Evolutionary conservation across 2,888 invertebrate genomes (phyloP), one percentile per base, ranked within the genome.

Genomic region (Ormyrus pomaceus): DNA sequence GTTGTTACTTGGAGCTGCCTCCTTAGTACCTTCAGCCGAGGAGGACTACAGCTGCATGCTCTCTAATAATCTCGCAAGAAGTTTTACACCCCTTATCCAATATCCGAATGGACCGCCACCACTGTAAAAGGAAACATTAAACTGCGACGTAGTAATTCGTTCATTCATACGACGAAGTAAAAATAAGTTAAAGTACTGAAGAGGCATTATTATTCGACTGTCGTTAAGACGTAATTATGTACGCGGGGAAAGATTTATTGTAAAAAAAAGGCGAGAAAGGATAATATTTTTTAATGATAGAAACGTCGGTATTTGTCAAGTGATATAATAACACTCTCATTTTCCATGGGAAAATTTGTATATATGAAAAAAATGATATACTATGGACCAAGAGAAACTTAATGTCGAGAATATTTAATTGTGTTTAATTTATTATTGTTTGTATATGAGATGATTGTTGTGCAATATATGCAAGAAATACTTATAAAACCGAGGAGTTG

Each of bases 61-160:
- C 89, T 94, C 95, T 85, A 97, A 96, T 91, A 95, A 95, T 85
- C 94, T 97, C 86, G 95, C 95, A 34, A 93, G 95, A 85, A 96
- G 95, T 86, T 93, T 98, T 77, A 96, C 97, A 85, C 98, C 98
- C 61, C 95, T 97, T 91, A 93, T 98, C 85, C 94, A 95, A 80
- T 98, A 98, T 92, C 96, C 96, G 45, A 95, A 98, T 89, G 98
- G 98, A 83, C 97, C 98, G 69, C 99, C 98, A 79, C 98, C 99
- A 73, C 94, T 96, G 81, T 98, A 95, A 71, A 61, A 10, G 4
- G n/a, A 46, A 59, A 53, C 19, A 48, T 1, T 46, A n/a, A 13
- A 65, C 34, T 11, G n/a, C 45, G 50, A 53, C 48, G 50, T 45
- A 61, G 71, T n/a, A 58, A 51, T 48, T 48, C 55, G 13, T 62